phyloP scores from a whole-genome alignment of 2,888 invertebrate species.

The Salticus scenicus region DNA sequence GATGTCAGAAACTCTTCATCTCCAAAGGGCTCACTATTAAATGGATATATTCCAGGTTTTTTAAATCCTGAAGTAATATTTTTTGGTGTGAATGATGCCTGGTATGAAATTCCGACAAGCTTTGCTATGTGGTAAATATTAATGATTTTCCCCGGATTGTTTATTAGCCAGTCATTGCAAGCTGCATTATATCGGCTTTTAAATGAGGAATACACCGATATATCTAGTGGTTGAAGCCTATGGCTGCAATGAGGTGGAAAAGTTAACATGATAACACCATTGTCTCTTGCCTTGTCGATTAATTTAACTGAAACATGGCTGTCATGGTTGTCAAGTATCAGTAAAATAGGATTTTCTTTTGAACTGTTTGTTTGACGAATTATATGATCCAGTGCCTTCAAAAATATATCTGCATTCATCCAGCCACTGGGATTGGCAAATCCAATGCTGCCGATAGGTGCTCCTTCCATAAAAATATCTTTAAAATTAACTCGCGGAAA shows the following conservation, averaged over 20 bases:
- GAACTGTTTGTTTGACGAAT: constrained; percentile 44
- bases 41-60: background rate
- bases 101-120: background rate
- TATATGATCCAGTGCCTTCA: constrained; percentile 71
- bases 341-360: constrained; percentile 16
- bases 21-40: background rate
- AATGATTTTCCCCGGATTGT: constrained; percentile 19
- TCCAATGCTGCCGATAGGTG: constrained; percentile 71
- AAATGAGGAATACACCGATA: constrained; percentile 21
- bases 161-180: constrained; percentile 16
- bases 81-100: background rate
- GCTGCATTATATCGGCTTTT: constrained; percentile 25
- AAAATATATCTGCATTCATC: constrained; percentile 72
- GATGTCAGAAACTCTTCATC: background rate
- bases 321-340: constrained; percentile 18
- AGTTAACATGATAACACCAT: constrained; percentile 15
- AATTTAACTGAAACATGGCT: constrained; percentile 7
- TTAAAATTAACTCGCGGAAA: constrained; percentile 72
- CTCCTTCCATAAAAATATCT: constrained; percentile 69
- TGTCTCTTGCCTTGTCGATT: constrained; percentile 14
- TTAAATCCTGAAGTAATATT: background rate
- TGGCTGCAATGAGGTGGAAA: constrained; percentile 7
- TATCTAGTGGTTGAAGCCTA: background rate
- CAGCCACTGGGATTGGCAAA: constrained; percentile 70
- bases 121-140: constrained; percentile 17